Conservation (phyloP, 2,113 vertebrate species). For the Coracopsis vasa region DNA sequence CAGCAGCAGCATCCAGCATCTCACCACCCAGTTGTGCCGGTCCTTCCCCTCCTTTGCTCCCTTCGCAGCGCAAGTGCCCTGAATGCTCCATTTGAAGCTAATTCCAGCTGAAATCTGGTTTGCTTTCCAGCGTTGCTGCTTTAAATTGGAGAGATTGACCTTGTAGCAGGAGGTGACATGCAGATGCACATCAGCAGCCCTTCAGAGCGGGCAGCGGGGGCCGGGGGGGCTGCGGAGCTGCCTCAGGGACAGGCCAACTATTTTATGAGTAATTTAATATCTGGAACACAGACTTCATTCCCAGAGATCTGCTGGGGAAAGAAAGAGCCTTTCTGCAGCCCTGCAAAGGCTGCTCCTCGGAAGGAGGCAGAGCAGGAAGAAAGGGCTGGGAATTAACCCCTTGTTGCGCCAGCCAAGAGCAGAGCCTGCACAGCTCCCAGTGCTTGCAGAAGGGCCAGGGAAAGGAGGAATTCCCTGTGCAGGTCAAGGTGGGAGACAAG, state of each 20-base stretch:
- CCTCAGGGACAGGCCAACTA: slow-evolving; percentile 72
- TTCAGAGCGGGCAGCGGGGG: slow-evolving; percentile 17
- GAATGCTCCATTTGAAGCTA: slow-evolving; percentile 45
- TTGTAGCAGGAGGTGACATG: slow-evolving; percentile 57
- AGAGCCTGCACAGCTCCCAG: neutral
- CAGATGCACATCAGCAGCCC: slow-evolving; percentile 55
- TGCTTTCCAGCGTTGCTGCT: slow-evolving; percentile 29
- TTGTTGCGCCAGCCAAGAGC: neutral
- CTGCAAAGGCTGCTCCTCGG: slow-evolving; percentile 62
- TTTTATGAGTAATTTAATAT: slow-evolving; percentile 86
- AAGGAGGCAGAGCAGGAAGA: slow-evolving; percentile 14
- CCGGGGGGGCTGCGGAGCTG: neutral
- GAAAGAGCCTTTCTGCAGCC: slow-evolving; percentile 50
- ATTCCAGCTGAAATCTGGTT: slow-evolving; percentile 49
- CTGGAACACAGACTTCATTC: slow-evolving; percentile 73
- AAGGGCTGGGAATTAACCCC: slow-evolving; percentile 50
- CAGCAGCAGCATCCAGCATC: neutral
- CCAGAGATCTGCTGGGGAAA: slow-evolving; percentile 62
- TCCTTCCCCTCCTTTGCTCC: neutral
- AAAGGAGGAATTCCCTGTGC: neutral
- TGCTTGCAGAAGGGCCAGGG: neutral
- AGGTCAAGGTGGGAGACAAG: neutral
- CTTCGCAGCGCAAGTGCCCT: neutral
- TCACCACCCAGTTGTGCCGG: rapidly evolving
- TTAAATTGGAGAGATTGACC: slow-evolving; percentile 64